Evolutionary conservation across 2,888 invertebrate genomes (phyloP), one percentile per base, ranked within the genome.

Genomic region (Hipparchia sbordonii): DNA sequence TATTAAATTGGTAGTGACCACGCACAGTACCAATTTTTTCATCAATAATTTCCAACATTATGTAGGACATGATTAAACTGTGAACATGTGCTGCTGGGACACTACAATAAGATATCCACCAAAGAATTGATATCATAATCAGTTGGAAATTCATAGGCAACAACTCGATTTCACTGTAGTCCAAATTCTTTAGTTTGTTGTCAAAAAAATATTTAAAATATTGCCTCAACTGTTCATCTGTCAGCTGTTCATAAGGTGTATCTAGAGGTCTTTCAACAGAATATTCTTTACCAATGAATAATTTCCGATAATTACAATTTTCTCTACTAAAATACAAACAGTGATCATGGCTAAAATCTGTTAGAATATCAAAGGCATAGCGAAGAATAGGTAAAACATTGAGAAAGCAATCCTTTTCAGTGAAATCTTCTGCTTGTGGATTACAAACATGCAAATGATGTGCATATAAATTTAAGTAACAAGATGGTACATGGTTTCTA

Each of bases 401-500:
- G 7, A 93, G 81, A 79, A 95, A 95, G 7, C 56, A 52, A 61
- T 96, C 95, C 5, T 94, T 89, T 63, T 94, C 93, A 4, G 87
- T 85, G 80, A 95, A 95, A 84, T 97, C 95, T 86, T 97, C 97
- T 6, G 97, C 95, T 90, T 97, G 97, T 0, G 96, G 95, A 67
- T 94, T 94, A 78, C 95, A 95, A 75, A 96, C 95, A 81, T 96
- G 95, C 63, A 95, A 90, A 74, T 95, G 94, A 57, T 95, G 94
- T n/a, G 95, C 94, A 72, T 95, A 88, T 13, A 97, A 92, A 82
- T 97, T 96, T 46, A 97, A 95, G 79, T 96, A 95, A 74, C 94
- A 93, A 8, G 96, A 91, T 0, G 97, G 96, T 77, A 96, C 95
- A 60, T 90, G 81, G 46, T 95, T 96, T 3, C 87, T 87, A 60